Conservation (phyloP, 2,113 vertebrate genomes). For the Mobula hypostoma region DNA sequence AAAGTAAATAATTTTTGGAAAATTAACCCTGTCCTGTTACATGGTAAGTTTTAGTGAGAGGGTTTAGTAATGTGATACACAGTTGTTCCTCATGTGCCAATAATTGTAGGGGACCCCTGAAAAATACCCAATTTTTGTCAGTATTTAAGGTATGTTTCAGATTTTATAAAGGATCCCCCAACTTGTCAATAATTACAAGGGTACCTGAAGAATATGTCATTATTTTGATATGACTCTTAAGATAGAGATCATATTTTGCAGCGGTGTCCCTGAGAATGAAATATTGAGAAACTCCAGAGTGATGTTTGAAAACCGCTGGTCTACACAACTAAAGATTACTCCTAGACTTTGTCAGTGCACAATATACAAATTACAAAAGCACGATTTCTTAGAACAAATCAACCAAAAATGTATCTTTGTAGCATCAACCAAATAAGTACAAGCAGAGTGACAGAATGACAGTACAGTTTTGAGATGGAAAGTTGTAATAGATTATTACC, state of each 20-base stretch:
- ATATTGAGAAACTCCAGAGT: background rate
- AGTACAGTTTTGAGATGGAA: conserved; percentile 32
- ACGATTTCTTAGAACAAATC: background rate
- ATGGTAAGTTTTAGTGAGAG: background rate
- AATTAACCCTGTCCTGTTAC: background rate
- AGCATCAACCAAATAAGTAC: conserved; percentile 28
- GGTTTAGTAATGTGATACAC: background rate
- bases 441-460: conserved; percentile 37
- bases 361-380: background rate
- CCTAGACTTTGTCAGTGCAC: background rate
- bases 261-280: background rate
- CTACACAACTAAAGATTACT: background rate
- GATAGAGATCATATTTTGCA: background rate
- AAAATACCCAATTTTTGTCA: too few species aligned
- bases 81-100: background rate
- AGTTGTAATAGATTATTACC: conserved; percentile 37
- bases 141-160: background rate
- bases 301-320: conserved; percentile 27
- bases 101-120: background rate
- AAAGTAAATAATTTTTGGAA: background rate
- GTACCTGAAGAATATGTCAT: background rate
- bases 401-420: conserved; percentile 19
- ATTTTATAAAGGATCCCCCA: background rate
- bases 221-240: background rate
- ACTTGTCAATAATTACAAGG: too few species aligned